These are phyloP conservation scores for Bombus terrestris DNA, from an alignment of 1,140 invertebrate genomes.

Conservation along the genomic window DNA sequence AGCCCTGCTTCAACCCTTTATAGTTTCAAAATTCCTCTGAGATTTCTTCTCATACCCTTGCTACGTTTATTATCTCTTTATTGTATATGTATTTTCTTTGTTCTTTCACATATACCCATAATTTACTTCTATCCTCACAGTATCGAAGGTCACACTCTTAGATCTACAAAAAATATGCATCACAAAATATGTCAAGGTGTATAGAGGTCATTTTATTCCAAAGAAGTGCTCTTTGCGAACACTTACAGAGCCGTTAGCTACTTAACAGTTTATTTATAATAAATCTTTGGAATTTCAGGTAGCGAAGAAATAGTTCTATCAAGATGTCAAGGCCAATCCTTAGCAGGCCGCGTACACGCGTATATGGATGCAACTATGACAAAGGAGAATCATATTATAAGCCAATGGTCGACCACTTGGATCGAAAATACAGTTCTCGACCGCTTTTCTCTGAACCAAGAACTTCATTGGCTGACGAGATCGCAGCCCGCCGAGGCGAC, in stretches of 20 bases:
- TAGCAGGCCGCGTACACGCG: constrained; percentile 87
- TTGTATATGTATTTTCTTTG: too few species aligned
- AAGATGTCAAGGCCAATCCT: constrained; percentile 82
- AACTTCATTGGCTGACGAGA: constrained; percentile 80
- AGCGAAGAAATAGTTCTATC: constrained; percentile 11
- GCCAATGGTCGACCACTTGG: constrained; percentile 88
- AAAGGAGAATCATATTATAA: constrained; percentile 91
- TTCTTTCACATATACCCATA: too few species aligned
- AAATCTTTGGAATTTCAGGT: constrained; percentile 48
- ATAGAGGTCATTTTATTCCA: too few species aligned
- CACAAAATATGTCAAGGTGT: too few species aligned
- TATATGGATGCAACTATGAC: constrained; percentile 92
- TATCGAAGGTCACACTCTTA: too few species aligned
- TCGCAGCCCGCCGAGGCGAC: constrained; percentile 81
- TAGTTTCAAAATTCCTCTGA: too few species aligned
- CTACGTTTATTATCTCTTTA: too few species aligned
- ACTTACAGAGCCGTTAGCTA: not conserved
- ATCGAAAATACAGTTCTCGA: constrained; percentile 86
- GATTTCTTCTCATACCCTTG: too few species aligned
- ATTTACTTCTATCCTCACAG: too few species aligned
- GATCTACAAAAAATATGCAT: too few species aligned
- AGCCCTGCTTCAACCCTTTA: too few species aligned
- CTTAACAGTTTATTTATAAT: not conserved
- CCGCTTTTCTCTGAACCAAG: constrained; percentile 81
- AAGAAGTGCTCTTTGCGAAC: not conserved